Conservation (phyloP, 1,140 invertebrate genomes). For the Sitobion miscanthi region DNA sequence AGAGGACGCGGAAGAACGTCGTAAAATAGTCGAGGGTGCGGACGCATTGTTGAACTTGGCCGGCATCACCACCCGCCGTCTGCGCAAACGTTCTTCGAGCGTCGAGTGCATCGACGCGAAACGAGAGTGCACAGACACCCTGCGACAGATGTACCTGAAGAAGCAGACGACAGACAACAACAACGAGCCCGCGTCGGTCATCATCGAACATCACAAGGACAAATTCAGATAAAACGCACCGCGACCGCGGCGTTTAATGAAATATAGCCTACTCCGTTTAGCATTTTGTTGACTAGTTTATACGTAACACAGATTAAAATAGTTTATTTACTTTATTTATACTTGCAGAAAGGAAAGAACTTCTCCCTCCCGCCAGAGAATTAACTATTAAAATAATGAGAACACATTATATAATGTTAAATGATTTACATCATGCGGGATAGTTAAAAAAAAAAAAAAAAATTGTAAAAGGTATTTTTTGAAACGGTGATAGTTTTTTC, state of each 20-base stretch:
- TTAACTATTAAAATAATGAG: neutral
- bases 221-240: constrained; percentile 52
- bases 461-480: constrained; percentile 30
- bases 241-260: neutral
- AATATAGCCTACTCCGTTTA: constrained; percentile 37
- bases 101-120: constrained; percentile 36
- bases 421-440: constrained; percentile 1
- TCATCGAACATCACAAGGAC: constrained; percentile 49
- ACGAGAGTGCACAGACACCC: constrained; percentile 41
- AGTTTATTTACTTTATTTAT: constrained; percentile 45
- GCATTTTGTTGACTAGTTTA: constrained; percentile 56
- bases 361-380: neutral
- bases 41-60: constrained; percentile 79
- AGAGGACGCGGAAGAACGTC: constrained; percentile 72
- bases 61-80: constrained; percentile 65
- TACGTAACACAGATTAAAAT: constrained; percentile 50
- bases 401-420: neutral
- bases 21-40: constrained; percentile 76
- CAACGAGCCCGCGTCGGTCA: constrained; percentile 8
- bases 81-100: constrained; percentile 51
- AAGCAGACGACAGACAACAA: constrained; percentile 49
- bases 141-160: constrained; percentile 19
- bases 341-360: constrained; percentile 26
- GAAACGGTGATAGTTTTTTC: constrained; percentile 51
- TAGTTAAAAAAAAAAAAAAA: constrained; percentile 30